Base-by-base conservation (phyloP, 2,113 vertebrate species). In the Plectropomus leopardus region DNA sequence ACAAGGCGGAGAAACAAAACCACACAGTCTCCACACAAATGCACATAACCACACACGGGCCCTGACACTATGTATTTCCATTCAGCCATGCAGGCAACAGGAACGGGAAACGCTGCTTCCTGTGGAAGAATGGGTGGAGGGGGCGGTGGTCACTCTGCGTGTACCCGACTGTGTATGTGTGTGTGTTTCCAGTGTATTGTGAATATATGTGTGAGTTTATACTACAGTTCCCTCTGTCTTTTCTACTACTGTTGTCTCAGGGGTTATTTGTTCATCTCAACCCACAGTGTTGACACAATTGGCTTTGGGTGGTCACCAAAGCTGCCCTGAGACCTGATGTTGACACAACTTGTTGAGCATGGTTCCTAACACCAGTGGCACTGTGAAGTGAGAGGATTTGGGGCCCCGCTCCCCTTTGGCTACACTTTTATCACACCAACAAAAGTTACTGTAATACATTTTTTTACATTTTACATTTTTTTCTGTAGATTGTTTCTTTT, bases 31-130 rank as follows among this genome's bases (percentile, higher is more conserved):
- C 4, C 34, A 28, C 24, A 76, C 1, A 30, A 51, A 65, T 1
- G 28, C 60, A 76, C 15, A 48, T 36, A 74, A 42, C 69, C 47
- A 53, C 68, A 67, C 47, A 59, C 55, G n/a, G 59, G 57, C 51
- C 45, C 53, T 47, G n/a, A 79, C 51, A 59, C 34, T 36, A 17
- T 74, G 80, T 66, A 65, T 89, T 94, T 87, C 57, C 72, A 91
- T 79, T 82, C 55, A 75, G 61, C 55, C 68, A 42, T 23, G 40
- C 30, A 86, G 66, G 90, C 81, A 84, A 91, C 90, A 92, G 93
- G 91, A 94, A 93, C 74, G 36, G 93, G 92, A 93, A 94, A 88
- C 30, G 5, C 17, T n/a, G 76, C 71, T 90, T 94, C 92, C 92
- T 92, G 89, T 89, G 84, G 83, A 90, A 90, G 84, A 92, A 88